Percentiles rank a stretch among this genome's conserved stretches.
phyloP scores from a whole-genome alignment of 1,140 invertebrate genomes.

The Ylistrum balloti region DNA sequence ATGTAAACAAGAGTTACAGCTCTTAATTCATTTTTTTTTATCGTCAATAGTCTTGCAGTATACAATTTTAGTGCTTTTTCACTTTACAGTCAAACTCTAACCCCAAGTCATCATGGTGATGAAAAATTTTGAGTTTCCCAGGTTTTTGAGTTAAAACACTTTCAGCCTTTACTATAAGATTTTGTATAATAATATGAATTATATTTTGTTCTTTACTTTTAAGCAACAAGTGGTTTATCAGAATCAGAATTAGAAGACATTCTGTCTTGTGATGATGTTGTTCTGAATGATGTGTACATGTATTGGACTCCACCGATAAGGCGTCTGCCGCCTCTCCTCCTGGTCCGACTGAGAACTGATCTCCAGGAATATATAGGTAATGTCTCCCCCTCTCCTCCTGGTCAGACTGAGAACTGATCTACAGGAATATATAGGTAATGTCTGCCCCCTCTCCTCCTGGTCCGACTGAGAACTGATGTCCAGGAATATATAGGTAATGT shows the following conservation, averaged over 20 bases:
- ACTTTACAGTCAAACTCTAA: too few relatives aligned
- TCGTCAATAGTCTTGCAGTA: too few relatives aligned
- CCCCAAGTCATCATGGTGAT: too few relatives aligned
- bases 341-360: constrained; percentile 73
- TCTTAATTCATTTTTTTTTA: too few relatives aligned
- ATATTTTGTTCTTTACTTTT: neutral
- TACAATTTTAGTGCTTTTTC: too few relatives aligned
- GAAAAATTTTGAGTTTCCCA: too few relatives aligned
- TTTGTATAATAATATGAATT: too few relatives aligned
- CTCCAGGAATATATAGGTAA: constrained; percentile 73
- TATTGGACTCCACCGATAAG: constrained; percentile 82
- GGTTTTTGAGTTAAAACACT: too few relatives aligned
- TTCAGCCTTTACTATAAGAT: too few relatives aligned
- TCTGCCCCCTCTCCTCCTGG: constrained; percentile 78
- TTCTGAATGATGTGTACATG: constrained; percentile 80
- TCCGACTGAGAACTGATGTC: constrained; percentile 73
- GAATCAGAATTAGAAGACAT: constrained; percentile 80
- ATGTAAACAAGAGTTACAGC: too few relatives aligned
- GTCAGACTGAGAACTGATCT: too few relatives aligned
- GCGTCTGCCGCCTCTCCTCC: constrained; percentile 78
- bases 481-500: constrained; percentile 71
- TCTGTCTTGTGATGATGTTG: constrained; percentile 80
- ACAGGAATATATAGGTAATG: constrained; percentile 74
- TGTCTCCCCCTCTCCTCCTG: too few relatives aligned
- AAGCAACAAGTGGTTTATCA: constrained; percentile 75